Evolutionary conservation across 2,888 invertebrate genomes (phyloP).

Genomic region (Volucella zonaria): DNA sequence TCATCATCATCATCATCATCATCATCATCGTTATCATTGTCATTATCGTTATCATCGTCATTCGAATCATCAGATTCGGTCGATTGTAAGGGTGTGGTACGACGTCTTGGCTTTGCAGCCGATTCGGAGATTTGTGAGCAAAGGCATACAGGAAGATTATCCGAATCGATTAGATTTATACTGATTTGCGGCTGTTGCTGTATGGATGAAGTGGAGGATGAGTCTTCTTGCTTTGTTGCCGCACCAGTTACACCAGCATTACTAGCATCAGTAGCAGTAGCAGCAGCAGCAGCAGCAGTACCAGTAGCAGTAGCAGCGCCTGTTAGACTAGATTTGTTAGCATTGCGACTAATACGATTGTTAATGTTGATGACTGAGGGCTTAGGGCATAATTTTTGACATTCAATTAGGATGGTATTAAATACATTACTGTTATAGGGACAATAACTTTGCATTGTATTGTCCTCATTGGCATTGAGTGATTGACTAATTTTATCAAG

Average conservation of each 20-base stretch:
- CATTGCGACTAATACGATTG: constrained; percentile 67
- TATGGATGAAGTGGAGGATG: constrained; percentile 60
- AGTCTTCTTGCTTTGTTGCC: constrained; percentile 52
- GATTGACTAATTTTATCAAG: constrained; percentile 74
- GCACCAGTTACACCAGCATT: constrained; percentile 2
- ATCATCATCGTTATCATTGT: constrained; percentile 25
- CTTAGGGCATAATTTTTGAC: constrained; percentile 75
- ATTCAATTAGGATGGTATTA: constrained; percentile 76
- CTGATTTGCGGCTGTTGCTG: constrained; percentile 77
- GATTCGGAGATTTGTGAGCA: constrained; percentile 77
- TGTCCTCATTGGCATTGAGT: constrained; percentile 72
- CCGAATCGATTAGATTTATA: constrained; percentile 84
- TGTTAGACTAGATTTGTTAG: constrained; percentile 70
- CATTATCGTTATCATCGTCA: constrained; percentile 23
- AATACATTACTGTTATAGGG: constrained; percentile 76
- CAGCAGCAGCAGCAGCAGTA: constrained; percentile 20
- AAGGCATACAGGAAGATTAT: constrained; percentile 81
- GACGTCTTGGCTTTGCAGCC: constrained; percentile 56
- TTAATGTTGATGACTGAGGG: constrained; percentile 71
- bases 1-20: constrained; percentile 48
- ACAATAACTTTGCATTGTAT: constrained; percentile 74
- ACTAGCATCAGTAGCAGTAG: constrained; percentile 5
- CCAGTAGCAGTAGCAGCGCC: constrained; percentile 34
- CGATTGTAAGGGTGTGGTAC: constrained; percentile 60
- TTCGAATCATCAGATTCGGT: constrained; percentile 63